Evolutionary conservation across 2,113 vertebrate genomes (phyloP).

Genomic region (Irena cyanogastra): DNA sequence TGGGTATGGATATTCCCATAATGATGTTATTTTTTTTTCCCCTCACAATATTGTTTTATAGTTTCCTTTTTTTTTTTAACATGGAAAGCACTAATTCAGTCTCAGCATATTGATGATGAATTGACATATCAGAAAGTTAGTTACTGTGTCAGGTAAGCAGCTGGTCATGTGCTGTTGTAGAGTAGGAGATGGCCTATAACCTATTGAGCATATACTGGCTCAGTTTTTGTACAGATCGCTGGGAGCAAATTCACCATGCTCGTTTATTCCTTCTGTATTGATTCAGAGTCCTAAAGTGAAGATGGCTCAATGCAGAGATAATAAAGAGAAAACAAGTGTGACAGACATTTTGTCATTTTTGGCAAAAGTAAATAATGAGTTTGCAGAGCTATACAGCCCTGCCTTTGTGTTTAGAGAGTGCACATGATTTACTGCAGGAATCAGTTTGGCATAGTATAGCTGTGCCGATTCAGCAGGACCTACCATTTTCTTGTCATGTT

Average conservation of each 20-base stretch:
- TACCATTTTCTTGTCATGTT: constrained; percentile 41
- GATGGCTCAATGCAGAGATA: background rate
- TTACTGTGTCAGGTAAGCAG: background rate
- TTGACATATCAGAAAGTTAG: background rate
- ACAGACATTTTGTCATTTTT: background rate
- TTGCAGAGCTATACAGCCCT: background rate
- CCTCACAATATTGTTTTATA: background rate
- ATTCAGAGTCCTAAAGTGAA: background rate
- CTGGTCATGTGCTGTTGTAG: background rate
- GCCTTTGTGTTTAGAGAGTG: background rate
- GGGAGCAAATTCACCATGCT: background rate
- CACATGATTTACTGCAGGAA: constrained; percentile 18
- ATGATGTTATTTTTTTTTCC: background rate
- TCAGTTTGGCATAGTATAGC: background rate
- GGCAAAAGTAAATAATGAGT: background rate
- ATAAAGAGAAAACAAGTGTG: background rate
- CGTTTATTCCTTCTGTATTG: background rate
- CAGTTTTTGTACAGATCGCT: background rate
- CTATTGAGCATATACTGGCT: background rate
- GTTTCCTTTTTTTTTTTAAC: background rate
- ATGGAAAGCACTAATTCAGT: background rate
- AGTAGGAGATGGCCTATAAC: background rate
- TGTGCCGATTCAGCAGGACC: constrained; percentile 24
- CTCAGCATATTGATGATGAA: background rate
- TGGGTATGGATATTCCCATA: background rate